A percentile compares a stretch with the other conserved stretches of the same genome.
Conservation (phyloP, 2,888 invertebrate genomes). For the Eupithecia centaureata region DNA sequence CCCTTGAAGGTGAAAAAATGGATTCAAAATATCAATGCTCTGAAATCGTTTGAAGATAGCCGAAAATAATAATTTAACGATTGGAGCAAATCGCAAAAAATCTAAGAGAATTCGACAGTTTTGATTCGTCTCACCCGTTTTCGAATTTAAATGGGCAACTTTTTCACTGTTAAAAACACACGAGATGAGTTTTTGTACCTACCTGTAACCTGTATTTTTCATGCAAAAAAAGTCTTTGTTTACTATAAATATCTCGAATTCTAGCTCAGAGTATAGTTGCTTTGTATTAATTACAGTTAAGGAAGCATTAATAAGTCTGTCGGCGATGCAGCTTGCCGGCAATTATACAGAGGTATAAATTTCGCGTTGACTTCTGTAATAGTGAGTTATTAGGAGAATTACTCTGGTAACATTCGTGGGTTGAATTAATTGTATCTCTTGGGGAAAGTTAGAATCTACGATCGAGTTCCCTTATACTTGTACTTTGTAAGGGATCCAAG, state of each 20-base stretch:
- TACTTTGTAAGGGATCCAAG: not conserved
- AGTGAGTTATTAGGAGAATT: slow-evolving; percentile 36
- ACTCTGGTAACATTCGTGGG: slow-evolving; percentile 23
- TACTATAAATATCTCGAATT: not conserved
- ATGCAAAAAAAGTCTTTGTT: too few relatives aligned
- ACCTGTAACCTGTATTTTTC: too few relatives aligned
- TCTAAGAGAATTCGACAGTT: too few relatives aligned
- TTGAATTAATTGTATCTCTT: slow-evolving; percentile 20
- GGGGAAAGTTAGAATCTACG: slow-evolving; percentile 2
- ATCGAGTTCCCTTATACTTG: not conserved
- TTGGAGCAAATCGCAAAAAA: not conserved
- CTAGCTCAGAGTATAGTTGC: slow-evolving; percentile 31
- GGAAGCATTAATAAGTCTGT: slow-evolving; percentile 38
- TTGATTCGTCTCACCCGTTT: not conserved
- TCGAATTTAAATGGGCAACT: not conserved
- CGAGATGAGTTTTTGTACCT: too few relatives aligned
- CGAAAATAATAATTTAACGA: too few relatives aligned
- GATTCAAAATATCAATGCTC: too few relatives aligned
- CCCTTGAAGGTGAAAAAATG: too few relatives aligned
- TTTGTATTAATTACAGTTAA: slow-evolving; percentile 45
- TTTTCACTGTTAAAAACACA: too few relatives aligned
- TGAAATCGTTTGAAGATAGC: too few relatives aligned
- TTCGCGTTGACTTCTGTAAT: slow-evolving; percentile 38
- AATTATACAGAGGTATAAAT: slow-evolving; percentile 45
- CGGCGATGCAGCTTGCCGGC: slow-evolving; percentile 37